A percentile compares a stretch with the other conserved stretches of the same genome.
Conservation (phyloP, 1,140 invertebrate genomes). For the Drosophila mayri region DNA sequence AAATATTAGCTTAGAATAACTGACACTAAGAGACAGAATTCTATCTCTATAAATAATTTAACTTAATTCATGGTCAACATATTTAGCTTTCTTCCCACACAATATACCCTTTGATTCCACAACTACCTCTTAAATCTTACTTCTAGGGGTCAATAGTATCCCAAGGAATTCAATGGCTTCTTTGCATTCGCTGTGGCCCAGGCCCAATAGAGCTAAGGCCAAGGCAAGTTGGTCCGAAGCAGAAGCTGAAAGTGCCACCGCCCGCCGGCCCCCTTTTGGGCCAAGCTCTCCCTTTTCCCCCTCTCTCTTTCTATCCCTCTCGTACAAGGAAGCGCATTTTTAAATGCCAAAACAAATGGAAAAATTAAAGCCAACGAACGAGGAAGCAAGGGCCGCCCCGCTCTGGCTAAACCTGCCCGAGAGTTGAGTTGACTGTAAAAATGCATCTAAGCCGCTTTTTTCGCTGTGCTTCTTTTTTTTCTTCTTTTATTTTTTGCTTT, state of each 20-base stretch:
- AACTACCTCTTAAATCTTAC: constrained; percentile 19
- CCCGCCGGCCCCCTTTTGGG: background rate
- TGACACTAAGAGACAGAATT: background rate
- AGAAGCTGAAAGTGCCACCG: constrained; percentile 44
- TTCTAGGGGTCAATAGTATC: constrained; percentile 77
- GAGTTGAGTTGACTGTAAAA: constrained; percentile 64
- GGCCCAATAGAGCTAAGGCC: constrained; percentile 47
- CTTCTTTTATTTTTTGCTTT: constrained; percentile 12
- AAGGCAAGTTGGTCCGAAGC: constrained; percentile 51
- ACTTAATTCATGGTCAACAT: background rate
- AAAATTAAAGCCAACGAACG: constrained; percentile 82
- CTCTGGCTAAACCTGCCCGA: constrained; percentile 24
- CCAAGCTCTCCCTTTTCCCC: constrained; percentile 1
- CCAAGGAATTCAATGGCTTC: constrained; percentile 77
- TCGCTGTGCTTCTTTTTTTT: constrained; percentile 35
- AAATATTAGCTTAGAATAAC: background rate
- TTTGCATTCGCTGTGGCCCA: constrained; percentile 37
- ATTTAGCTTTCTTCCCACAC: background rate
- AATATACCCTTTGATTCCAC: background rate
- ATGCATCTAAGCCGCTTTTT: constrained; percentile 79
- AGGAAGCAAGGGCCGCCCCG: constrained; percentile 35
- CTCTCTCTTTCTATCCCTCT: background rate
- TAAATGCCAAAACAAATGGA: constrained; percentile 83
- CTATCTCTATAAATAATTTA: too few species aligned
- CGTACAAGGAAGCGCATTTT: constrained; percentile 79